Percentiles rank a stretch among this genome's conserved stretches.
Conservation (phyloP, 2,113 vertebrate genomes). For the Aphyosemion australe region DNA sequence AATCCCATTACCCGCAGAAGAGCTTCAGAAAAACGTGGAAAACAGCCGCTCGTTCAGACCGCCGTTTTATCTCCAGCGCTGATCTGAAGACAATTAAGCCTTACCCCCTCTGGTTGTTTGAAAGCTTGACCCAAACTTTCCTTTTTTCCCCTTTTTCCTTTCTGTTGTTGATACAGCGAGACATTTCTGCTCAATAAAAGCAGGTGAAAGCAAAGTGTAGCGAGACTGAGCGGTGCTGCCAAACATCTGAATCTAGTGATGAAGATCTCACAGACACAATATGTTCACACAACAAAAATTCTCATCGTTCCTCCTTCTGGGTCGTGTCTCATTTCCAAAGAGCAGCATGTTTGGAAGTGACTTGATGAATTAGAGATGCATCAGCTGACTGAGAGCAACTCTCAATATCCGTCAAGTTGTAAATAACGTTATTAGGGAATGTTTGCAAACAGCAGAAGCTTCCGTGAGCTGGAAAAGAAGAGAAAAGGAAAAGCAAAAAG, state of each 20-base stretch:
- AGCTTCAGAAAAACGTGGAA: not conserved
- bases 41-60: not conserved
- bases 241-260: slow-evolving; percentile 47
- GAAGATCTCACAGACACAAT: slow-evolving; percentile 25
- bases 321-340: slow-evolving; percentile 22
- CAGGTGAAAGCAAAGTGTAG: slow-evolving; percentile 44
- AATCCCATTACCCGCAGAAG: not conserved
- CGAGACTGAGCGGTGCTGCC: slow-evolving; percentile 16
- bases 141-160: not conserved
- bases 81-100: slow-evolving; percentile 17
- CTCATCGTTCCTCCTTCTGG: not conserved
- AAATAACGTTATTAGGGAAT: slow-evolving; percentile 31
- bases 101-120: not conserved
- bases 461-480: slow-evolving; percentile 56
- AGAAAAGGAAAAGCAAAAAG: slow-evolving; percentile 43
- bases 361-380: slow-evolving; percentile 11
- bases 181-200: slow-evolving; percentile 1
- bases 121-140: not conserved
- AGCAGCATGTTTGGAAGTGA: not conserved
- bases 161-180: not conserved
- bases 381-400: no score
- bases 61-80: slow-evolving; percentile 2
- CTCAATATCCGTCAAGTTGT: slow-evolving; percentile 13
- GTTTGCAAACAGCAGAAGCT: slow-evolving; percentile 53
- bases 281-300: slow-evolving; percentile 24